phyloP scores from a whole-genome alignment of 92 coral and sea anemone species.

The Zoanthus gigantus region DNA sequence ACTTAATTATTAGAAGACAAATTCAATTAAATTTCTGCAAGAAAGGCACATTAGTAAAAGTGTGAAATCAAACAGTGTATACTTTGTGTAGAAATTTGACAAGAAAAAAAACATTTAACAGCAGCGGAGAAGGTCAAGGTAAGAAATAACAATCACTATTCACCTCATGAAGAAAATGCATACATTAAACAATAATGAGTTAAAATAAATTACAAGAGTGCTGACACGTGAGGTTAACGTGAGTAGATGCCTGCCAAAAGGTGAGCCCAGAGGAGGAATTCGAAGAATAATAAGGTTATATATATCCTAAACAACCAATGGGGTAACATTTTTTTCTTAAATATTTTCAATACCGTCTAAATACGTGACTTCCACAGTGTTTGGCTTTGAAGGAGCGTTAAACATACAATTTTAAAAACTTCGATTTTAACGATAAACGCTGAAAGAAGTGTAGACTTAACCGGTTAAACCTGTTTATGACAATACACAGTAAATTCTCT shows the following conservation, averaged over 20 bases:
- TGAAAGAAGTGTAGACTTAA: too few relatives aligned
- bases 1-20: constrained; percentile 22
- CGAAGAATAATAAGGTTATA: not conserved
- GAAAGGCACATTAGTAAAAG: constrained; percentile 7
- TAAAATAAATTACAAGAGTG: too few relatives aligned
- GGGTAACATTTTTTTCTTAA: not conserved
- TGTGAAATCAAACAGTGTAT: not conserved
- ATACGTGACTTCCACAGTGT: not conserved
- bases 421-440: too few relatives aligned
- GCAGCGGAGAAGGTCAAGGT: not conserved
- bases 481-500: too few relatives aligned
- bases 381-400: too few relatives aligned
- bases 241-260: too few relatives aligned
- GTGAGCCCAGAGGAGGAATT: not conserved
- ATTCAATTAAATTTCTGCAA: constrained; percentile 19
- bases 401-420: too few relatives aligned
- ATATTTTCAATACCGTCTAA: not conserved
- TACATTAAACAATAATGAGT: too few relatives aligned
- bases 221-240: too few relatives aligned
- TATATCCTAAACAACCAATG: not conserved
- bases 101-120: not conserved
- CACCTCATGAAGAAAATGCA: not conserved
- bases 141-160: not conserved
- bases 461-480: too few relatives aligned
- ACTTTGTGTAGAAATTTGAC: not conserved